Conservation (phyloP, 2,888 invertebrate genomes). For the Cheilosia impressa region DNA sequence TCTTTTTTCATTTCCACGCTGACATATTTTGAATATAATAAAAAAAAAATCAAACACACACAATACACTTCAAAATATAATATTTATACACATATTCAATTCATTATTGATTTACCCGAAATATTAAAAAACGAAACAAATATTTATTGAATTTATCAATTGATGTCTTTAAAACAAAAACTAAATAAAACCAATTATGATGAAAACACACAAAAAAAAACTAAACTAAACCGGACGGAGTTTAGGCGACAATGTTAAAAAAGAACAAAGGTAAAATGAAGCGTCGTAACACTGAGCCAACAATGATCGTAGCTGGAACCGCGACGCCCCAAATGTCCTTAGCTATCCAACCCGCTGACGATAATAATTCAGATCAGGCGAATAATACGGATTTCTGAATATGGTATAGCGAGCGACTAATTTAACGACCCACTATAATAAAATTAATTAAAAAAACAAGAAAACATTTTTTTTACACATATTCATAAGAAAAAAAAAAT, state of each 20-base stretch:
- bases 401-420: constrained; percentile 90
- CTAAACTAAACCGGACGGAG: constrained; percentile 80
- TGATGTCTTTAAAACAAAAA: constrained; percentile 18
- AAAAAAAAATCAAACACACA: constrained; percentile 32
- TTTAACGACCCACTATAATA: constrained; percentile 84
- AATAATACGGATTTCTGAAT: constrained; percentile 87
- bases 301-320: constrained; percentile 86
- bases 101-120: constrained; percentile 16
- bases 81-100: constrained; percentile 13
- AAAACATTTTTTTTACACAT: constrained; percentile 50
- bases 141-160: constrained; percentile 11
- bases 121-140: constrained; percentile 30
- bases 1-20: constrained; percentile 68
- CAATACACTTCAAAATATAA: constrained; percentile 46
- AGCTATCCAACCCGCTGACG: constrained; percentile 83
- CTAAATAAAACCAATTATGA: background rate
- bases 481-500: constrained; percentile 2
- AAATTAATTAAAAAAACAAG: background rate
- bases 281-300: constrained; percentile 95
- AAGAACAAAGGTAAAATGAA: constrained; percentile 98
- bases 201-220: constrained; percentile 27
- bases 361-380: constrained; percentile 81
- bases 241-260: constrained; percentile 99
- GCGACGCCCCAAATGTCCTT: constrained; percentile 83
- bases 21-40: constrained; percentile 46